Evolutionary conservation across 2,888 invertebrate species (phyloP), one percentile per base, ranked within the genome.

Genomic region (Amphimallon solstitiale): DNA sequence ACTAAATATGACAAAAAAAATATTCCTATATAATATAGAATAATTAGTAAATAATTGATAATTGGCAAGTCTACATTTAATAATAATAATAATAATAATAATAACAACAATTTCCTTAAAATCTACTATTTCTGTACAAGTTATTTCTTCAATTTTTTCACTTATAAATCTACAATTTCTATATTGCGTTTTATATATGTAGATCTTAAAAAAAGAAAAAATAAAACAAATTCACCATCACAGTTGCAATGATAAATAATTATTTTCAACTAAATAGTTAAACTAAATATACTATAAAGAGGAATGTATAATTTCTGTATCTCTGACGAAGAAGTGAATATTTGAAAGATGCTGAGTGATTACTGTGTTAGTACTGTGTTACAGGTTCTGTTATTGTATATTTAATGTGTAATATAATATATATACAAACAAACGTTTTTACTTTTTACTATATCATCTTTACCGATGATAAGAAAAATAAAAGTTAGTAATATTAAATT

Each of bases 191-290:
- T 29, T 29, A 29, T 7, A 29, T 29, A 29, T 15, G 21, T n/a
- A 12, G 19, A 5, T 19, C 10, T 14, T 48, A 48, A 19, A 38
- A 17, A 52, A 17, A 37, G 35, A 17, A 52, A 35, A 15, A 54
- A 54, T 15, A 56, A 29, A 43, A 21, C 23, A 56, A 56, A 56
- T 56, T 56, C 43, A 56, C 43, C 56, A 56, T 56, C 56, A 56
- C 56, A 56, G 56, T 23, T 56, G 56, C 43, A 56, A 56, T 56
- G 56, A 56, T 56, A 56, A 56, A 56, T 43, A 56, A 21, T n/a
- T 40, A 56, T n/a, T n/a, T 56, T 56, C 56, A 23, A 56, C 56
- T 56, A 45, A 45, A 45, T 17, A 43, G 5, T 43, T 15, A 43
- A 43, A 43, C 17, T 43, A 45, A 19, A 40, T 45, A 45, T 15